Conservation (phyloP, 2,113 vertebrate species). For the Semnornis frantzii region DNA sequence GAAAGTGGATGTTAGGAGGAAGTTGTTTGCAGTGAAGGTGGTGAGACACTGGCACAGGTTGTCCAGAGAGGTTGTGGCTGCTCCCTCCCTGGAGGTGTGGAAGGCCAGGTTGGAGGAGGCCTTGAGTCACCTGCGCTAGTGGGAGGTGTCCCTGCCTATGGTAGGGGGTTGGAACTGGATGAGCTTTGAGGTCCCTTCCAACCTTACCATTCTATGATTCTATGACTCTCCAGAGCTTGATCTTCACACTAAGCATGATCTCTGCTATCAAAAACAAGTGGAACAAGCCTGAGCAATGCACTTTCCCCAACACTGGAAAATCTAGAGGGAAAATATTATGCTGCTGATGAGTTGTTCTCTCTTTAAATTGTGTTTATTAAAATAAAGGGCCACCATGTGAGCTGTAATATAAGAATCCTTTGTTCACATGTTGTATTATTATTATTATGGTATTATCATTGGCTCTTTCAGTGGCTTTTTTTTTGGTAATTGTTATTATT, state of each 20-base stretch:
- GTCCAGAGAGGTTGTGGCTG: too few species aligned
- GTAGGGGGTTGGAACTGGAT: too few species aligned
- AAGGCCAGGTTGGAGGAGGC: too few species aligned
- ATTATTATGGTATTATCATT: conserved; percentile 18
- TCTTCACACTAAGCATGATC: neutral
- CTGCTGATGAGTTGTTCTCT: conserved; percentile 1
- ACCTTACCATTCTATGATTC: too few species aligned
- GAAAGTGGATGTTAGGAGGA: too few species aligned
- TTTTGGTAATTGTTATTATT: conserved; percentile 32
- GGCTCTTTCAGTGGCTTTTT: neutral
- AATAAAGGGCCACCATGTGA: neutral
- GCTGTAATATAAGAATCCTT: neutral
- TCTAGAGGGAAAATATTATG: conserved; percentile 9
- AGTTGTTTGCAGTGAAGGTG: too few species aligned
- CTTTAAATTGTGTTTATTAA: conserved; percentile 5
- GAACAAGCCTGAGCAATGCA: neutral
- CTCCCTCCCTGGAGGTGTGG: too few species aligned
- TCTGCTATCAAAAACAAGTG: neutral
- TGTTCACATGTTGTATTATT: conserved; percentile 1
- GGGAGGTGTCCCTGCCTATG: too few species aligned
- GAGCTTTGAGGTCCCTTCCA: too few species aligned
- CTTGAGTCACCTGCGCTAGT: too few species aligned
- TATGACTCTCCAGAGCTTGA: neutral
- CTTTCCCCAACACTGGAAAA: neutral
- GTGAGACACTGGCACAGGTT: too few species aligned